phyloP scores from a whole-genome alignment of 2,113 vertebrate genomes.

The Harpagus bidentatus region DNA sequence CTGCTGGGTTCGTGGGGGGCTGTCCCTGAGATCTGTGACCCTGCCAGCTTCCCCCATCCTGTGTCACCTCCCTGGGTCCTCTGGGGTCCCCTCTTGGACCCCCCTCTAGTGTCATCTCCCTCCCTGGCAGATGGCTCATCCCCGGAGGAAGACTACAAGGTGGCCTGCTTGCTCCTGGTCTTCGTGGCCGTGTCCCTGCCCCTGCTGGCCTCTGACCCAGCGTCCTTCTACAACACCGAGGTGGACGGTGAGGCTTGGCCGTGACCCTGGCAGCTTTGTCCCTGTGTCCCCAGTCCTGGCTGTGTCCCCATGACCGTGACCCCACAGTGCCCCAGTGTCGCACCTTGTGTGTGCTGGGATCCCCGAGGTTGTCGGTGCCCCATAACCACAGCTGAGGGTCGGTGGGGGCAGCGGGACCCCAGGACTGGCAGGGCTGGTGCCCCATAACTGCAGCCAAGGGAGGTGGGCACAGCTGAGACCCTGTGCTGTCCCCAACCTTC shows the following conservation, averaged over 20 bases:
- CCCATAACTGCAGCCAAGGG: neutral
- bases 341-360: neutral
- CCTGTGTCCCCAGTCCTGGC: neutral
- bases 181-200: constrained; percentile 89
- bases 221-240: constrained; percentile 81
- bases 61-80: neutral
- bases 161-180: constrained; percentile 85
- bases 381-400: neutral
- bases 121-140: constrained; percentile 77
- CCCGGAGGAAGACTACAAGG: constrained; percentile 87
- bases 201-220: constrained; percentile 77
- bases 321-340: neutral
- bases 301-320: neutral
- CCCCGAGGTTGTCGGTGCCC: neutral
- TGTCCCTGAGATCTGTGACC: neutral
- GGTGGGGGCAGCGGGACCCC: neutral
- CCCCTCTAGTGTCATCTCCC: neutral
- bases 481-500: neutral
- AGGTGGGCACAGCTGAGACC: neutral
- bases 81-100: neutral
- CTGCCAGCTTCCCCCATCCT: neutral
- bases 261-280: fast-evolving
- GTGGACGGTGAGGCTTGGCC: constrained; percentile 78
- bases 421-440: neutral
- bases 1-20: neutral